Evolutionary conservation across 2,888 invertebrate genomes (phyloP), one percentile per base, ranked within the genome.

Genomic region (Hypselothyrea guttata): DNA sequence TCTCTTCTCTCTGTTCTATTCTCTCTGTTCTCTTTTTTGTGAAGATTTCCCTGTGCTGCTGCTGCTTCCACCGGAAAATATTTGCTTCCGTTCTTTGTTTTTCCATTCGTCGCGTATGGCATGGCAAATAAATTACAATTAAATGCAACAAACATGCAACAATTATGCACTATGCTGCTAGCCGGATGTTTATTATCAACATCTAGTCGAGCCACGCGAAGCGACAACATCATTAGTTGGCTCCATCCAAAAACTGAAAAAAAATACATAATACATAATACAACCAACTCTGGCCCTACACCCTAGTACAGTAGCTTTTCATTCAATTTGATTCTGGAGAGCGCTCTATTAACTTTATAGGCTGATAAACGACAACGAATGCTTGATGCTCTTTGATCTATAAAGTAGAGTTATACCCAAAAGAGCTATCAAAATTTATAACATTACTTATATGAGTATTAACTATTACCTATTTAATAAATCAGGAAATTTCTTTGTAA

Each of bases 71-170:
- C 82, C 82, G 84, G 82, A 78, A 84, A 78, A 75, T 82, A 70
- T 84, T 81, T 71, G 82, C 75, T 78, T 78, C 78, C 78, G 78
- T 77, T 78, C 78, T 74, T 61, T 68, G 71, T 62, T 75, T 45
- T 54, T 55, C 45, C 34, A 41, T 51, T 47, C 70, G 61, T 70
- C 22, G 22, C 22, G 22, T 55, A 49, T 59, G 58, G 69, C 35
- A 56, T 67, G 84, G 77, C 71, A 84, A 78, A 78, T 84, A 77
- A 77, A 74, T 78, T 78, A 84, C 69, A 77, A 84, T 81, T 78
- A 84, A 84, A 61, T 78, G 84, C 78, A 78, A 54, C 76, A 73
- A 74, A 70, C 83, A 77, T 73, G 71, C 76, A 75, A 64, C 68
- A 81, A 69, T 79, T 83, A 75, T 70, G 69, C 76, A 58, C 60